Evolutionary conservation across 2,113 vertebrate genomes (phyloP).

Genomic region (Pelodiscus sinensis): DNA sequence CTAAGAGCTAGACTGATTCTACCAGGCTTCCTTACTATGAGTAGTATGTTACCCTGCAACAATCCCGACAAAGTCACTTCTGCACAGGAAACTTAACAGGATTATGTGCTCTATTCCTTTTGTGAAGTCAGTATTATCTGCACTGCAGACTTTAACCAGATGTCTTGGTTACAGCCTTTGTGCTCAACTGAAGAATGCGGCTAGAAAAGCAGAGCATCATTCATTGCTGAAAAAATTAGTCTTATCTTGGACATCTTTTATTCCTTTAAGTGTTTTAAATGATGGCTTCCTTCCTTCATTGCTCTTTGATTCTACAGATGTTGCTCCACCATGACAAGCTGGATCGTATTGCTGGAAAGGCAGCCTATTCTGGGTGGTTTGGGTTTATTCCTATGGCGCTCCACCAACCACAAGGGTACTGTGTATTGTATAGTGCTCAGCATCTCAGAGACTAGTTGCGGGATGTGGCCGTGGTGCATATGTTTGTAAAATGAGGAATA

Average conservation of each 20-base stretch:
- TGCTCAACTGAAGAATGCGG: conserved; percentile 28
- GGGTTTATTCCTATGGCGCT: conserved; percentile 17
- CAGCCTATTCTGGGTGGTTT: neutral
- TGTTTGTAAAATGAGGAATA: neutral
- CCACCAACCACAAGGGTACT: neutral
- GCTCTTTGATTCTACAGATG: conserved; percentile 64
- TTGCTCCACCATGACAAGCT: neutral
- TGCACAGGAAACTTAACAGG: conserved; percentile 11
- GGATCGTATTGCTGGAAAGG: neutral
- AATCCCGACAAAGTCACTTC: conserved; percentile 27
- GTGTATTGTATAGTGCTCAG: neutral
- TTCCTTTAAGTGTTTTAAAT: conserved; percentile 51
- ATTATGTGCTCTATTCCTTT: conserved; percentile 26
- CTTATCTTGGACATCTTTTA: conserved; percentile 44
- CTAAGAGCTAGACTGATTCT: neutral
- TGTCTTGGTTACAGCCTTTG: conserved; percentile 42
- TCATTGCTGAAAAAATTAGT: conserved; percentile 3
- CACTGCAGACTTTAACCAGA: conserved; percentile 55
- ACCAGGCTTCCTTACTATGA: neutral
- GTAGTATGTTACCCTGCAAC: neutral
- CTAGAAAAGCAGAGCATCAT: conserved; percentile 34
- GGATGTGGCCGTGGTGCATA: neutral
- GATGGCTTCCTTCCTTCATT: conserved; percentile 56
- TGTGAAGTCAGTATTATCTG: neutral
- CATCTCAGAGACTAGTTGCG: neutral